Conservation (phyloP, 1,140 invertebrate species). For the Brachionus paranguensis region DNA sequence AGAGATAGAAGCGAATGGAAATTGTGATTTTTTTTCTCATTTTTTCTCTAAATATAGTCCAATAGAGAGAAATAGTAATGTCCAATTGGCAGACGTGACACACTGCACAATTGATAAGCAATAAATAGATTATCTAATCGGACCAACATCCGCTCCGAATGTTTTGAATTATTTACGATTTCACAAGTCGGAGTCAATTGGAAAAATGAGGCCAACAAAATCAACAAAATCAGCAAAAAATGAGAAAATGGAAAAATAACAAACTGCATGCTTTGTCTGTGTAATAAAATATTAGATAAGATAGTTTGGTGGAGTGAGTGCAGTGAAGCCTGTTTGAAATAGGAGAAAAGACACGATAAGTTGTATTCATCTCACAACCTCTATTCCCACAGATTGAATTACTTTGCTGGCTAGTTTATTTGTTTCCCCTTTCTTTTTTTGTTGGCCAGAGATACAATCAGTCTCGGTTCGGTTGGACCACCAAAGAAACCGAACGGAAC, state of each 20-base stretch:
- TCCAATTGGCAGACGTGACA: background rate
- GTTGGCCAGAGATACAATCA: background rate
- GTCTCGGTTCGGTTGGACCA: slow-evolving; percentile 1
- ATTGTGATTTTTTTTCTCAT: background rate
- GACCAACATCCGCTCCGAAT: background rate
- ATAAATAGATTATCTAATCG: background rate
- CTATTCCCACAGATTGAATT: slow-evolving; percentile 17
- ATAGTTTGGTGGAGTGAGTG: background rate
- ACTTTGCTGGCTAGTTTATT: background rate
- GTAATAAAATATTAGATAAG: slow-evolving; percentile 33
- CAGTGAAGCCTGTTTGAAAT: background rate
- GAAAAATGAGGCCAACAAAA: background rate
- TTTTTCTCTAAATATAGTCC: too few relatives aligned
- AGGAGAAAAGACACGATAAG: slow-evolving; percentile 27
- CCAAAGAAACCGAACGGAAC: background rate
- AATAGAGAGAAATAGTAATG: background rate
- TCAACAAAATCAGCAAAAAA: background rate
- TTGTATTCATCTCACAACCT: background rate
- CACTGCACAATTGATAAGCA: background rate
- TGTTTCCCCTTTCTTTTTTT: background rate
- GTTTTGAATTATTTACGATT: slow-evolving; percentile 35
- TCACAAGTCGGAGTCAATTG: background rate
- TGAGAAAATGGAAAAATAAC: background rate
- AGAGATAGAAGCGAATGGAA: background rate
- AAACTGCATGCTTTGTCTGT: background rate